phyloP scores from a whole-genome alignment of 1,140 invertebrate species.

The Bursaphelenchus mucronatus region DNA sequence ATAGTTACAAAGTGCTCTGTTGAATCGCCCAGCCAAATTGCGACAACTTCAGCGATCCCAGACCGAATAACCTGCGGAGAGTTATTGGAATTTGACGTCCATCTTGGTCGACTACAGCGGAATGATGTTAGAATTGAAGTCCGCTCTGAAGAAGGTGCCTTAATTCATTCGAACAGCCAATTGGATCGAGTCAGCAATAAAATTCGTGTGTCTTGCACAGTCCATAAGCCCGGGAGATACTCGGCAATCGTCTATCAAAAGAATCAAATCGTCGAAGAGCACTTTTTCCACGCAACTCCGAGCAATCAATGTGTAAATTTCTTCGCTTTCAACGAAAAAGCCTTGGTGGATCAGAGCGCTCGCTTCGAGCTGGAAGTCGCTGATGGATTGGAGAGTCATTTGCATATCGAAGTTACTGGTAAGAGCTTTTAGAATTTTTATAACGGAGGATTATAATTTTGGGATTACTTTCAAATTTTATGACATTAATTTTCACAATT shows the following conservation, averaged over 20 bases:
- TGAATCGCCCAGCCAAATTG: too few species aligned
- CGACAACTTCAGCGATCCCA: background rate
- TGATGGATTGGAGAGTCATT: constrained; percentile 27
- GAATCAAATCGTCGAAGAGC: constrained; percentile 26
- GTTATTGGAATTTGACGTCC: constrained; percentile 5
- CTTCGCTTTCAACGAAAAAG: constrained; percentile 26
- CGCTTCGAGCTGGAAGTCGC: constrained; percentile 47
- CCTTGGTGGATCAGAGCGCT: constrained; percentile 47
- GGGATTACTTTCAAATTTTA: background rate
- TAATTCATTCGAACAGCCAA: constrained; percentile 29
- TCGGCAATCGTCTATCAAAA: constrained; percentile 30
- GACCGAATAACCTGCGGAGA: constrained; percentile 9
- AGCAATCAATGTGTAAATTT: constrained; percentile 20
- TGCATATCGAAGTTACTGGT: constrained; percentile 53
- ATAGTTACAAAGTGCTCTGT: background rate
- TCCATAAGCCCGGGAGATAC: constrained; percentile 21
- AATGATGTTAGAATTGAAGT: constrained; percentile 46
- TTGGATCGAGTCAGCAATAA: constrained; percentile 28
- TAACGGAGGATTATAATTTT: constrained; percentile 26
- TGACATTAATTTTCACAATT: constrained; percentile 21
- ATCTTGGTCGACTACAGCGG: constrained; percentile 7
- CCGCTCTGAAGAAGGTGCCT: constrained; percentile 21
- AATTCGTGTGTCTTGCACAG: constrained; percentile 25
- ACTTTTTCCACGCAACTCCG: constrained; percentile 20
- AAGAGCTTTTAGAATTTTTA: background rate